Conservation (phyloP, 2,888 invertebrate species). For the Ormyrus pomaceus region DNA sequence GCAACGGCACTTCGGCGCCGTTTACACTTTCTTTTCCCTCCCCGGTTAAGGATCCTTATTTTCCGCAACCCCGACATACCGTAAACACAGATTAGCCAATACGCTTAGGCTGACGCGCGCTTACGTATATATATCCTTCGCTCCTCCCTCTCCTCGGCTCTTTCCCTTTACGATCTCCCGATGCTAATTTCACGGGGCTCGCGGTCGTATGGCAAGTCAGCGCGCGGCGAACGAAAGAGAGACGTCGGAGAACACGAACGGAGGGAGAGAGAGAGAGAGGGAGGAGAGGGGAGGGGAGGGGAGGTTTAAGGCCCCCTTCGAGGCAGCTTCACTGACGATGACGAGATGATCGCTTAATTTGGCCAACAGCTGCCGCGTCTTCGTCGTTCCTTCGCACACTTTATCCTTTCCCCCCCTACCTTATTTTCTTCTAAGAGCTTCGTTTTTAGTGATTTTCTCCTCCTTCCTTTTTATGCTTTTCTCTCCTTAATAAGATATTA, state of each 20-base stretch:
- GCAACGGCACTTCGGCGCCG: background rate
- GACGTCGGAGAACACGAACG: slow-evolving; percentile 50
- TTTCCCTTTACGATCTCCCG: slow-evolving; percentile 71
- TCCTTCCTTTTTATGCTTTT: slow-evolving; percentile 10
- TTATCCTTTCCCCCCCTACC: slow-evolving; percentile 30
- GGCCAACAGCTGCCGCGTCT: slow-evolving; percentile 74
- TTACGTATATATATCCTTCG: background rate
- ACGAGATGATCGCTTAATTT: slow-evolving; percentile 76
- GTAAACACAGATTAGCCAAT: too few relatives aligned
- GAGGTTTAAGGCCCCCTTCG: slow-evolving; percentile 61
- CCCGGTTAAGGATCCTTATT: background rate
- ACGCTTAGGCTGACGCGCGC: background rate
- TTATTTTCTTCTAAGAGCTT: background rate
- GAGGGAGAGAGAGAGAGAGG: slow-evolving; percentile 12
- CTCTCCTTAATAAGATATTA: slow-evolving; percentile 31
- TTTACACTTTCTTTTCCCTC: slow-evolving; percentile 38
- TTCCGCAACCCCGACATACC: too few relatives aligned
- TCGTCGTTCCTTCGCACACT: slow-evolving; percentile 57
- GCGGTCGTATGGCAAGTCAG: slow-evolving; percentile 67
- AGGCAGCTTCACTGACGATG: slow-evolving; percentile 74
- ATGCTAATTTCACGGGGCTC: slow-evolving; percentile 75
- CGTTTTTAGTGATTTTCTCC: background rate
- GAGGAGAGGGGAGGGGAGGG: slow-evolving; percentile 14
- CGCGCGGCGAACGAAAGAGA: slow-evolving; percentile 47
- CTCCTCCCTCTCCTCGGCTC: background rate